Conservation (phyloP, 2,888 invertebrate genomes). For the Plusia festucae region DNA sequence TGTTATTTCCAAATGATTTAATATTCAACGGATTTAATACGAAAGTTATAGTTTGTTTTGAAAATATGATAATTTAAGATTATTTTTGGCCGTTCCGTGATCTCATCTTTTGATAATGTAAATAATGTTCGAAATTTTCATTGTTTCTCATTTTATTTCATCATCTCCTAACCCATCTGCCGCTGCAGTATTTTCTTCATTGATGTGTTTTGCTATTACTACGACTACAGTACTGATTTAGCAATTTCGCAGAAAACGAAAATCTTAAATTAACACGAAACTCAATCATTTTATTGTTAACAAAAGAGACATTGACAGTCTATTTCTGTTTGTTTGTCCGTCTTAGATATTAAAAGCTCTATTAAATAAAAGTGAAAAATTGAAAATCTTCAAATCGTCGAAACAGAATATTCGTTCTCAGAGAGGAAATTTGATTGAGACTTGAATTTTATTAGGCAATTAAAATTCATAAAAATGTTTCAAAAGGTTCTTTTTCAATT, state of each 20-base stretch:
- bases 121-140: neutral
- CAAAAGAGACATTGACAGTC: constrained; percentile 9
- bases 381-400: constrained; percentile 31
- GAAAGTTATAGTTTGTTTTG: constrained; percentile 13
- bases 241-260: neutral
- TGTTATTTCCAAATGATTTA: neutral
- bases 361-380: constrained; percentile 35
- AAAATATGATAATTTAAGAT: constrained; percentile 1
- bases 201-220: neutral
- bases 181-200: neutral
- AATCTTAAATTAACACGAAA: constrained; percentile 16
- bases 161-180: neutral
- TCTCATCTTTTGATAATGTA: neutral
- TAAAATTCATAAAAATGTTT: constrained; percentile 72
- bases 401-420: constrained; percentile 40
- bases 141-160: neutral
- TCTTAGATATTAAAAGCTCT: constrained; percentile 21
- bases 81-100: constrained; percentile 1
- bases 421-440: constrained; percentile 70
- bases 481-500: constrained; percentile 64
- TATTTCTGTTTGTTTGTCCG: constrained; percentile 38
- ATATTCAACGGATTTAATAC: constrained; percentile 8
- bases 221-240: neutral
- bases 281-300: constrained; percentile 18
- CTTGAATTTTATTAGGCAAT: constrained; percentile 75